Evolutionary conservation across 2,888 invertebrate genomes (phyloP), one percentile per base, ranked within the genome.

Genomic region (Drosophila mulleri): DNA sequence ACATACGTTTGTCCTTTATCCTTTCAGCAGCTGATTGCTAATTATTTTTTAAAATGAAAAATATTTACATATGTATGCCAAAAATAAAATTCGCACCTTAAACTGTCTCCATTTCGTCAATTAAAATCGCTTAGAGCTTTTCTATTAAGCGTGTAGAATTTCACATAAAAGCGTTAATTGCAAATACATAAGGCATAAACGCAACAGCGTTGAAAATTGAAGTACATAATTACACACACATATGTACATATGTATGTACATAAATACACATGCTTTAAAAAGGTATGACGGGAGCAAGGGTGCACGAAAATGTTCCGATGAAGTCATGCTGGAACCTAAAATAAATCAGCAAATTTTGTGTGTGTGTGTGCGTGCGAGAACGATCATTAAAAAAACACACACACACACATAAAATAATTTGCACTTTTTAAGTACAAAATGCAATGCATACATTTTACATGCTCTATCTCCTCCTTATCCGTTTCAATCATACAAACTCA

Each of bases 301-400:
- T 50, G 45, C 56, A 50, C 52, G 63, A 71, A 82, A 78, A 76
- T 70, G 73, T 72, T 72, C 50, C 87, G 83, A 84, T 84, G 84
- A 84, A 89, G 84, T 84, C 84, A 85, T 85, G 71, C 85, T 84
- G 82, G 82, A 89, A 86, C 76, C 69, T 79, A 82, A 83, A 84
- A 89, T 87, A 84, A 89, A 84, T 84, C 84, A 68, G 57, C 75
- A 66, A n/a, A 29, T 11, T 42, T n/a, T n/a, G 60, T 69, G 26
- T 59, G 41, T 64, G 47, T 61, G 50, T 39, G 50, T 54, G 41
- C 54, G 58, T 41, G 41, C 41, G 41, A 60, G 60, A 60, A 59
- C 77, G 84, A 89, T 84, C 89, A 84, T 88, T 83, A 83, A 83
- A 29, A 29, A 29, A 44, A 58, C 50, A 45, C 57, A 66, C 39